Evolutionary conservation across 2,113 vertebrate species (phyloP).

Genomic region (Coptodon bakossiorum): DNA sequence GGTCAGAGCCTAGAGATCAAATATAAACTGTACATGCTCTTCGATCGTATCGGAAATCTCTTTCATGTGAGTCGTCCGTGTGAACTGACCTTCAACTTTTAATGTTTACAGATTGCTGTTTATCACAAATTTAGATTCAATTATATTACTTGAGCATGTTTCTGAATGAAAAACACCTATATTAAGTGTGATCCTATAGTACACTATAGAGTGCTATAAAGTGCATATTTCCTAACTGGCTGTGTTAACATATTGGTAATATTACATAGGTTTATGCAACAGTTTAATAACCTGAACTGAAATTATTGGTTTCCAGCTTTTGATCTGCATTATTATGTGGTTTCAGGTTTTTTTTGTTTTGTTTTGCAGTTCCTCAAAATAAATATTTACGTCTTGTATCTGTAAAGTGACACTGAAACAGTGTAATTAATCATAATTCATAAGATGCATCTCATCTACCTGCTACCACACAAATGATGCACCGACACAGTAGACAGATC

Average conservation of each 20-base stretch:
- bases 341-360: accelerated
- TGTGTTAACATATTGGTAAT: not conserved
- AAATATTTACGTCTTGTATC: not conserved
- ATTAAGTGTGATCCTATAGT: not conserved
- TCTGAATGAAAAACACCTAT: not conserved
- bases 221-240: not conserved
- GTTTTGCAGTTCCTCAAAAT: not conserved
- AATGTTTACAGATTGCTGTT: not conserved
- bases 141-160: not conserved
- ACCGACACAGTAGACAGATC: not conserved
- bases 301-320: not conserved
- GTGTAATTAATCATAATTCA: not conserved
- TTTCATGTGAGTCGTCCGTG: not conserved
- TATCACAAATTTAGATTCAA: not conserved
- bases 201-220: not conserved
- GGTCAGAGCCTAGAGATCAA: slow-evolving; percentile 12
- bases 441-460: not conserved
- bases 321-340: not conserved
- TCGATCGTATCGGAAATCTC: not conserved
- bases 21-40: not conserved
- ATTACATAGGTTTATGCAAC: not conserved
- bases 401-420: not conserved
- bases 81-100: not conserved
- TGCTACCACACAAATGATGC: not conserved
- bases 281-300: not conserved